Conservation (phyloP, 2,888 invertebrate species). For the Pomacea canaliculata region DNA sequence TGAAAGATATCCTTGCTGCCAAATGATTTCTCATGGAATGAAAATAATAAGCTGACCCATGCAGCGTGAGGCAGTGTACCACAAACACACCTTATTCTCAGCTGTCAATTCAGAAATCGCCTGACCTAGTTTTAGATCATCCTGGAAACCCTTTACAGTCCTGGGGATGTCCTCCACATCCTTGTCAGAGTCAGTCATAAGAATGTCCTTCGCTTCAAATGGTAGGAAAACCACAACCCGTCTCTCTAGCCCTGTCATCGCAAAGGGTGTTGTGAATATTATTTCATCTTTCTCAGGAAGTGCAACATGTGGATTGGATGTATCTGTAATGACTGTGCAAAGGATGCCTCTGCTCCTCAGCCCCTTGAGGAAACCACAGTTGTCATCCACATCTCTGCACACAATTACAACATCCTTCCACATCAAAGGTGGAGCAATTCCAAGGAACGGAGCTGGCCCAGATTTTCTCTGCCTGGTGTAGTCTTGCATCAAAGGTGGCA, state of each 20-base stretch:
- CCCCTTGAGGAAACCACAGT: slow-evolving; percentile 6
- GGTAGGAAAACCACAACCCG: slow-evolving; percentile 30
- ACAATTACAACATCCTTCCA: slow-evolving; percentile 31
- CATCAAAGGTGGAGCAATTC: not conserved
- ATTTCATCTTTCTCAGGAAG: slow-evolving; percentile 14
- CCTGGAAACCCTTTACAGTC: not conserved
- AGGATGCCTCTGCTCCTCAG: slow-evolving; percentile 18
- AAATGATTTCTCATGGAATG: not conserved
- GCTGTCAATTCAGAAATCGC: slow-evolving; percentile 11
- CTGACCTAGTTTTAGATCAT: slow-evolving; percentile 18
- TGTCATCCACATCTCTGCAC: not conserved
- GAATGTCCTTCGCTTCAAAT: slow-evolving; percentile 1
- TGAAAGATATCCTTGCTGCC: no score
- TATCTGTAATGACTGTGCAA: slow-evolving; percentile 11
- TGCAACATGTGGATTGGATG: slow-evolving; percentile 18
- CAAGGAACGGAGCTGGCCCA: not conserved
- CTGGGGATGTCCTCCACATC: not conserved
- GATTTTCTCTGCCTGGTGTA: not conserved
- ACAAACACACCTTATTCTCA: slow-evolving; percentile 23
- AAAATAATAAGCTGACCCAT: slow-evolving; percentile 20
- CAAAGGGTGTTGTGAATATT: slow-evolving; percentile 28
- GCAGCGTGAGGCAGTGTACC: slow-evolving; percentile 32
- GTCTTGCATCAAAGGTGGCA: not conserved
- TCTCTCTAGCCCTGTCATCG: slow-evolving; percentile 30
- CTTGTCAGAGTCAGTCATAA: not conserved